phyloP scores from a whole-genome alignment of 2,113 vertebrate genomes.

The Sebastes fasciatus region DNA sequence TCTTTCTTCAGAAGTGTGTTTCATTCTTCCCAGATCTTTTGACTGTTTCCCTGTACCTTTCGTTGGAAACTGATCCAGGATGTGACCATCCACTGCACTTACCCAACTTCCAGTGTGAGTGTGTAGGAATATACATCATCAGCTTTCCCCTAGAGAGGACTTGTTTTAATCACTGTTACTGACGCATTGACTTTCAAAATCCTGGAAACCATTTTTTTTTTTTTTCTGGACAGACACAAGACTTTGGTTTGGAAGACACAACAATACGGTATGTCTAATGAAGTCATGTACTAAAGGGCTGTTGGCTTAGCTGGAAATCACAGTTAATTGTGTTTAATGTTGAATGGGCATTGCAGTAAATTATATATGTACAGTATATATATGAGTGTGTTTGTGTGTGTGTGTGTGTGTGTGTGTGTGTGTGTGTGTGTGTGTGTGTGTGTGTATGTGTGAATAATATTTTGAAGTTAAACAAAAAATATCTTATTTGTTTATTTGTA shows the following conservation, averaged over 20 bases:
- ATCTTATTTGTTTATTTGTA: not conserved
- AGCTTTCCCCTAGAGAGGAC: not conserved
- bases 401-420: no score
- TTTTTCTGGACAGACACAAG: not conserved
- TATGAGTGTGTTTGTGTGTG: no score
- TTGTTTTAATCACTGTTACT: not conserved
- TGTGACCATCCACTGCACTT: not conserved
- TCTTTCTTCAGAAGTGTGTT: conserved; percentile 37
- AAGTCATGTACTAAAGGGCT: not conserved
- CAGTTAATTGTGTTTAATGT: not conserved
- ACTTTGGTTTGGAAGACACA: not conserved
- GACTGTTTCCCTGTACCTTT: not conserved
- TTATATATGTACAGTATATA: no score
- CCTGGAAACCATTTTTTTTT: not conserved
- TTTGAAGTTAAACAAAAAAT: no score
- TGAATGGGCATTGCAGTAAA: no score
- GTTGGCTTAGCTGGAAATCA: not conserved
- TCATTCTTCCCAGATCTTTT: not conserved
- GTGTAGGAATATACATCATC: no score
- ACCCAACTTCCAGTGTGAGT: no score
- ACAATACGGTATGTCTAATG: not conserved
- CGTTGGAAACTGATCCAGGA: not conserved
- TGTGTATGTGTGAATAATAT: no score
- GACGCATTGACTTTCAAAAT: not conserved
- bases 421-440: no score